A percentile compares a stretch with the other conserved stretches of the same genome.
Conservation (phyloP, 2,113 vertebrate species). For the Gymnarchus niloticus region DNA sequence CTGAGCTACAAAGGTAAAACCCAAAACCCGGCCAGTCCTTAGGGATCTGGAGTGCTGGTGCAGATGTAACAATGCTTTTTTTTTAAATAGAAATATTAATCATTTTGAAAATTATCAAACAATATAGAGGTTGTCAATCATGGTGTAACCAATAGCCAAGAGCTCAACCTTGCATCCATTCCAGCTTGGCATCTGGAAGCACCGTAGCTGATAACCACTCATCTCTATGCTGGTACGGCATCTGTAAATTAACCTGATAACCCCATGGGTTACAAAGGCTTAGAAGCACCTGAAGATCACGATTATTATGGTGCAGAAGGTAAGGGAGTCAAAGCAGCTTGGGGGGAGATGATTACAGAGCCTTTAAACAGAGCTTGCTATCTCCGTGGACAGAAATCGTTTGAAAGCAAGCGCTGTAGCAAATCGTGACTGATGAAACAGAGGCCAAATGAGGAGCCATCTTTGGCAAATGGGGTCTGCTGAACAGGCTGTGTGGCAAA, state of each 20-base stretch:
- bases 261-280: not conserved
- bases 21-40: too few species aligned
- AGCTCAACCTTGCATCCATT: not conserved
- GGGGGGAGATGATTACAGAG: not conserved
- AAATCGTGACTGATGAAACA: slow-evolving; percentile 6
- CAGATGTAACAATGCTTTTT: too few species aligned
- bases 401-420: not conserved
- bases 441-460: not conserved
- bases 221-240: not conserved
- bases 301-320: not conserved
- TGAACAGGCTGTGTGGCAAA: not conserved
- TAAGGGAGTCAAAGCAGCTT: not conserved
- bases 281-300: not conserved
- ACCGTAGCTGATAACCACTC: not conserved
- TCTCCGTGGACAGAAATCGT: not conserved
- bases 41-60: too few species aligned
- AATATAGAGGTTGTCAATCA: not conserved
- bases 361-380: not conserved
- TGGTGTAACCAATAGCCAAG: not conserved
- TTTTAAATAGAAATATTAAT: not conserved
- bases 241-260: not conserved
- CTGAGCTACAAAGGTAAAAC: not conserved
- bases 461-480: not conserved
- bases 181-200: not conserved
- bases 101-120: not conserved